Percentiles rank a stretch among this genome's conserved stretches.
Evolutionary conservation across 2,113 vertebrate species (phyloP).

Genomic region (Zonotrichia leucophrys): DNA sequence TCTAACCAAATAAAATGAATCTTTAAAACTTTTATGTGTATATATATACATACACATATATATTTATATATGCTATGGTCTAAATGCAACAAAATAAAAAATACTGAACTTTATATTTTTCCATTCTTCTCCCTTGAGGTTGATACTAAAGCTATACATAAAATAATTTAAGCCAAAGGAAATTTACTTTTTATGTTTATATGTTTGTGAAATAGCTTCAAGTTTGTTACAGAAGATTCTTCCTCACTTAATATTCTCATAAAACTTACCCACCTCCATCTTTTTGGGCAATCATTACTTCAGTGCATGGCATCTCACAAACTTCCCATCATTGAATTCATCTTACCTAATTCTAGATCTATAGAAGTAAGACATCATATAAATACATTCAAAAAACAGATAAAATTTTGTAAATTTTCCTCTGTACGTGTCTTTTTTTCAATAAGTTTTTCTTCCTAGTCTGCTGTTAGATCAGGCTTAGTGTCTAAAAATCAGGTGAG

Average conservation of each 20-base stretch:
- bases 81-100: not conserved
- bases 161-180: not conserved
- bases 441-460: not conserved
- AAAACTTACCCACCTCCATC: not conserved
- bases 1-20: constrained; percentile 26
- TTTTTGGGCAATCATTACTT: not conserved
- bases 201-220: not conserved
- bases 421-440: not conserved
- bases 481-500: not conserved
- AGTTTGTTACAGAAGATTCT: not conserved
- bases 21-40: not conserved
- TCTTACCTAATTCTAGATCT: not conserved
- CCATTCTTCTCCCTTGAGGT: not conserved
- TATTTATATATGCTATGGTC: not conserved
- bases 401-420: not conserved
- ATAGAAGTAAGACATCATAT: not conserved
- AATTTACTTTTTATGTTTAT: not conserved
- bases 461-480: not conserved
- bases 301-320: not conserved
- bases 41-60: not conserved
- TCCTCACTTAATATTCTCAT: not conserved
- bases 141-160: not conserved
- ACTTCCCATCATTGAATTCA: not conserved
- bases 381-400: not conserved
- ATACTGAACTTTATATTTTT: not conserved